Evolutionary conservation across 2,888 invertebrate species (phyloP).

Genomic region (Ecliptopera silaceata): DNA sequence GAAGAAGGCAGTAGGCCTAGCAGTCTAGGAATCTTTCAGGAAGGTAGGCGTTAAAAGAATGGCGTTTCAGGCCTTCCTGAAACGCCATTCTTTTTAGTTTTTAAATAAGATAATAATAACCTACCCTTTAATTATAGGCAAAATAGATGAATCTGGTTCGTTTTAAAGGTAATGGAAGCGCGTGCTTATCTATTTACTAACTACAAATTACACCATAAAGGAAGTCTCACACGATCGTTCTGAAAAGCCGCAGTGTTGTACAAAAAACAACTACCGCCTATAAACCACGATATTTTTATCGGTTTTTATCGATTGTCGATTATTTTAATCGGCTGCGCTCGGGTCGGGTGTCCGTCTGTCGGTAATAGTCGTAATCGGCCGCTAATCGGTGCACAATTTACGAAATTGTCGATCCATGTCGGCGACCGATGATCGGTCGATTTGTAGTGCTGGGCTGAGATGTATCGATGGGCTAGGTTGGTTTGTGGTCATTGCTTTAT

Average conservation of each 20-base stretch:
- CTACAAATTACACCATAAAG: conserved; percentile 34
- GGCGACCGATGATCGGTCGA: conserved; percentile 71
- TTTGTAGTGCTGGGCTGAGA: conserved; percentile 60
- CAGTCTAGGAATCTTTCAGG: too few relatives aligned
- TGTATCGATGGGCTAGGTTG: conserved; percentile 49
- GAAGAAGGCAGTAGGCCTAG: too few relatives aligned
- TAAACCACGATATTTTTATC: conserved; percentile 71
- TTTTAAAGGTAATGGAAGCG: conserved; percentile 2
- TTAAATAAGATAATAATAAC: too few relatives aligned
- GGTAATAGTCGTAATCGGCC: conserved; percentile 80
- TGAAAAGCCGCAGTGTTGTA: conserved; percentile 41
- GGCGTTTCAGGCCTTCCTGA: too few relatives aligned
- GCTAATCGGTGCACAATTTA: conserved; percentile 82
- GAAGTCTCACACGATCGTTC: conserved; percentile 46
- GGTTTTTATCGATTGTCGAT: conserved; percentile 80
- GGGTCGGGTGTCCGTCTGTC: conserved; percentile 79
- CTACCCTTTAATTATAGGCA: too few relatives aligned
- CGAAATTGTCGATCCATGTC: conserved; percentile 82
- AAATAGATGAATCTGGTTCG: not conserved
- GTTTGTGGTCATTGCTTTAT: conserved; percentile 27
- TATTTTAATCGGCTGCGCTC: conserved; percentile 75
- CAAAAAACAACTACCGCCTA: conserved; percentile 63
- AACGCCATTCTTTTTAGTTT: too few relatives aligned
- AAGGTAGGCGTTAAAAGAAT: too few relatives aligned
- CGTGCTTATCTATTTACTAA: conserved; percentile 34